Conservation (phyloP, 1,140 invertebrate genomes). For the Dendrolimus punctatus region DNA sequence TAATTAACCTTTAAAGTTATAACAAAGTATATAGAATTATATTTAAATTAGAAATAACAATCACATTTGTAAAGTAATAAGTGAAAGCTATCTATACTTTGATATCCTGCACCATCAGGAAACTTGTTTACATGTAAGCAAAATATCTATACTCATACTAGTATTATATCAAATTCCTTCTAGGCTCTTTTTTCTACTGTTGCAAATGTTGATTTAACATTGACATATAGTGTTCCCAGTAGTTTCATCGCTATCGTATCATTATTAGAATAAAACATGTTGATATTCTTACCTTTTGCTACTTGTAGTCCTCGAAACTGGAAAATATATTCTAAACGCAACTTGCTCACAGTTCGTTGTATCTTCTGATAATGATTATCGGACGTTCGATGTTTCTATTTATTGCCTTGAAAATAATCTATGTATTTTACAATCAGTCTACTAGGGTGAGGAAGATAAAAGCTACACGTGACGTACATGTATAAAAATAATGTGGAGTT, state of each 20-base stretch:
- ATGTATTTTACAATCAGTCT: constrained; percentile 3
- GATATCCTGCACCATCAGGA: neutral
- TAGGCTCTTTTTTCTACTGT: too few species aligned
- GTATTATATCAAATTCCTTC: too few species aligned
- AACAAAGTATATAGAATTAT: neutral
- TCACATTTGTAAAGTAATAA: too few species aligned
- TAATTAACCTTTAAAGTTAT: neutral
- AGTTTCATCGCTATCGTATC: too few species aligned
- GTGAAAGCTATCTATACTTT: neutral
- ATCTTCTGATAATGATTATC: constrained; percentile 12
- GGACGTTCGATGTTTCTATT: constrained; percentile 10
- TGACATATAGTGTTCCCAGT: too few species aligned
- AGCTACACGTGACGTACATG: constrained; percentile 5
- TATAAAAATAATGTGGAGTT: neutral
- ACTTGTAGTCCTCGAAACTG: neutral
- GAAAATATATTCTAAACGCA: constrained; percentile 1
- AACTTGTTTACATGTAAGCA: too few species aligned
- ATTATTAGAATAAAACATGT: too few species aligned
- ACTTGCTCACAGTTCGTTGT: constrained; percentile 4
- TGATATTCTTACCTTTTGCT: constrained; percentile 9
- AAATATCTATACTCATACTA: too few species aligned
- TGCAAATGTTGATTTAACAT: too few species aligned
- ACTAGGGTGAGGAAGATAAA: neutral
- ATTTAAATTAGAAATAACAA: too few species aligned
- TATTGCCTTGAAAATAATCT: constrained; percentile 8